A percentile compares a stretch with the other conserved stretches of the same genome.
phyloP scores from a whole-genome alignment of 2,888 invertebrate genomes.

The Laothoe populi region DNA sequence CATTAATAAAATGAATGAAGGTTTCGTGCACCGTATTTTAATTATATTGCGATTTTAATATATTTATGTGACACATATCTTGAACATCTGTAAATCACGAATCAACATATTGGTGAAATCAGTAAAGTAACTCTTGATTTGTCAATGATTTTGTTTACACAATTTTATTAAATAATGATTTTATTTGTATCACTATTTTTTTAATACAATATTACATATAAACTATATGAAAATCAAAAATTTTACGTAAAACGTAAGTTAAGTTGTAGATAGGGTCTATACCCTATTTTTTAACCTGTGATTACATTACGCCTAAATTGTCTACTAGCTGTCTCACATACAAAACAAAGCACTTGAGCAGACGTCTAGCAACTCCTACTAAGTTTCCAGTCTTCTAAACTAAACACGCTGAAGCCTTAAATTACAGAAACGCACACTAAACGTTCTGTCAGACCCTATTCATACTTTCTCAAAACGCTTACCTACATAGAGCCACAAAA shows the following conservation, averaged over 20 bases:
- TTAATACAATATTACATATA: too few species aligned
- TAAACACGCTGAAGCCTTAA: conserved; percentile 41
- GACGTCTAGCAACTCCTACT: neutral
- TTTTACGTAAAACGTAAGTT: too few species aligned
- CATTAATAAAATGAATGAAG: conserved; percentile 20
- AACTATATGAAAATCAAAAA: too few species aligned
- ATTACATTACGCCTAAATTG: too few species aligned
- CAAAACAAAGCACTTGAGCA: neutral
- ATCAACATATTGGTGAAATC: neutral
- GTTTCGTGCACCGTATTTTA: conserved; percentile 1
- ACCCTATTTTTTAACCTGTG: too few species aligned
- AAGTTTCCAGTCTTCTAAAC: conserved; percentile 38
- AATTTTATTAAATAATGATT: too few species aligned
- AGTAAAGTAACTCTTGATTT: neutral
- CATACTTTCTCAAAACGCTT: conserved; percentile 54
- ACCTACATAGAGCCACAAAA: conserved; percentile 49
- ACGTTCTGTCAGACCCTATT: conserved; percentile 63
- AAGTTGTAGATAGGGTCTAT: too few species aligned
- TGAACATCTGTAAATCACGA: conserved; percentile 36
- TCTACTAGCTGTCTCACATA: neutral
- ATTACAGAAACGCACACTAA: conserved; percentile 55
- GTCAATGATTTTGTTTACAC: too few species aligned
- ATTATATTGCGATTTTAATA: conserved; percentile 10
- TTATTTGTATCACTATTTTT: too few species aligned
- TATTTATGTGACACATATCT: conserved; percentile 36